A percentile compares a stretch with the other conserved stretches of the same genome.
These are phyloP conservation scores for Luscinia luscinia DNA, from an alignment of 2,797 vertebrate species.

Conservation along the genomic window DNA sequence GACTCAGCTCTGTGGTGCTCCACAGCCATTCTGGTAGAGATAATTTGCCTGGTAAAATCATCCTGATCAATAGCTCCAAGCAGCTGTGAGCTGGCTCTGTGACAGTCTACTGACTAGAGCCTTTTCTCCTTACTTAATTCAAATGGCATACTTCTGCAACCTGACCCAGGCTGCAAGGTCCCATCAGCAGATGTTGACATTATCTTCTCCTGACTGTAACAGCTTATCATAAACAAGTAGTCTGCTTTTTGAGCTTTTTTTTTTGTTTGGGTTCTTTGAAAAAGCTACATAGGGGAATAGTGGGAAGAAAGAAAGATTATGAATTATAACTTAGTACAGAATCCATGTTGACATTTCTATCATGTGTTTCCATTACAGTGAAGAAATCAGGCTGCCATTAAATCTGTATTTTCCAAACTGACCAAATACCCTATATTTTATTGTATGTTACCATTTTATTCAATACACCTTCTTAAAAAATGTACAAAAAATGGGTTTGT, in stretches of 20 bases:
- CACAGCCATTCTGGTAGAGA: constrained; percentile 43
- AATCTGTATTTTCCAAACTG: background rate
- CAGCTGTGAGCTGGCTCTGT: constrained; percentile 44
- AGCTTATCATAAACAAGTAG: constrained; percentile 49
- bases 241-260: constrained; percentile 24
- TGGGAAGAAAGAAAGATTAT: background rate
- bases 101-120: constrained; percentile 33
- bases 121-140: constrained; percentile 41
- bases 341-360: background rate
- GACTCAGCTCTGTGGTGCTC: constrained; percentile 25
- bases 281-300: background rate
- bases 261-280: constrained; percentile 23
- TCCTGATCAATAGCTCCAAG: constrained; percentile 50
- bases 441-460: background rate
- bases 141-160: constrained; percentile 59
- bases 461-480: background rate
- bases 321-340: background rate
- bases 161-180: constrained; percentile 70
- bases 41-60: constrained; percentile 49
- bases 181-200: constrained; percentile 62
- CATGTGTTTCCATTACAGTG: background rate
- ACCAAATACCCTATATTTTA: background rate
- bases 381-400: background rate
- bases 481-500: background rate
- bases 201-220: constrained; percentile 49